Evolutionary conservation across 2,888 invertebrate genomes (phyloP), one percentile per base, ranked within the genome.

Genomic region (Cosmopolites sordidus): DNA sequence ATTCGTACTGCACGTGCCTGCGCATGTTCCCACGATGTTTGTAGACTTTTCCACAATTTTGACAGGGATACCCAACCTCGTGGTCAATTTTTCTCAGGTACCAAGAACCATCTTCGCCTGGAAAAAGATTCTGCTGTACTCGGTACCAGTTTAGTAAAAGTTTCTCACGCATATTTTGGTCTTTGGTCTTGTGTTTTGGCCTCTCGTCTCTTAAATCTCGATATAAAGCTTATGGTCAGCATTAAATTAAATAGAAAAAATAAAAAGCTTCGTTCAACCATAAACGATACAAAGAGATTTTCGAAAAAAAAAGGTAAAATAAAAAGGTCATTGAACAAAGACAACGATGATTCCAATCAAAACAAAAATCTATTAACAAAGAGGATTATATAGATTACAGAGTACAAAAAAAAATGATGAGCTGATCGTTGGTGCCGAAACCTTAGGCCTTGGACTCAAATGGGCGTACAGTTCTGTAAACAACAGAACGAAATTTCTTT

Each of bases 1-100:
- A 75, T 78, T 84, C 88, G 70, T 82, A 83, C 72, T 83, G 82
- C 68, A 82, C 79, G 73, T 86, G 85, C 37, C 84, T 77, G 71
- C 84, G 85, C 65, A 89, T 78, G 58, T 87, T 87, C 63, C 87
- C 86, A 69, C 86, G 86, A 74, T 85, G 84, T 75, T 85, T 86
- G 80, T 92, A 92, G 65, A 84, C 81, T 77, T 90, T 91, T 62
- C 87, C 87, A 73, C 91, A 92, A 66, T 78, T 80, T 66, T 79
- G 80, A 76, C 87, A 87, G 57, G 74, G 70, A 62, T 66, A 69
- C 61, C 69, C 69, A 60, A 60, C 62, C 59, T 66, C 65, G 48
- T 64, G 65, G 60, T 68, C 66, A 58, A 67, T 64, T 60, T 69
- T 66, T 55, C 61, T 65, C 51, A 68, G 68, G 66, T 64, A 66